phyloP scores from a whole-genome alignment of 1,140 invertebrate species.

The Rhizoglyphus robini region DNA sequence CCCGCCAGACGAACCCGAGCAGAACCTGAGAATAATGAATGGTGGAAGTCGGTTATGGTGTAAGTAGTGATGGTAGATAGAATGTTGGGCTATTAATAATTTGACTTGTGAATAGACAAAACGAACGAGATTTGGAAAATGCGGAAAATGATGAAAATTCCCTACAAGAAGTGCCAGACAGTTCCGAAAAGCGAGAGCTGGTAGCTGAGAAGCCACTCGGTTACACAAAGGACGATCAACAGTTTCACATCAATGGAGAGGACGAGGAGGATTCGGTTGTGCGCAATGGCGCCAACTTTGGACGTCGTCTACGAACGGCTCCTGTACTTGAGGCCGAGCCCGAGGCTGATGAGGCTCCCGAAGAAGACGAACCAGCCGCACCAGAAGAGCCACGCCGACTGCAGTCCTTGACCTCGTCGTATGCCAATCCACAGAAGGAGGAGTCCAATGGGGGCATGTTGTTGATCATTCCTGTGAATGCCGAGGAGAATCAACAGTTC shows the following conservation, averaged over 20 bases:
- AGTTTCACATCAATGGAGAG: neutral
- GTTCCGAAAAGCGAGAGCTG: neutral
- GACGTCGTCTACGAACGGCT: neutral
- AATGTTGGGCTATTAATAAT: neutral
- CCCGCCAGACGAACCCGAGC: neutral
- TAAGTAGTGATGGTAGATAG: neutral
- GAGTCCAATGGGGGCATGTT: too few species aligned
- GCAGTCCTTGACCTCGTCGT: neutral
- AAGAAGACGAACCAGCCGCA: neutral
- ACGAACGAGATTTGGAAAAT: neutral
- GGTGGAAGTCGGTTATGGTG: slow-evolving; percentile 8
- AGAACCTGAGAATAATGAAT: slow-evolving; percentile 1
- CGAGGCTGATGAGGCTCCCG: neutral
- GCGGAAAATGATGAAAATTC: neutral
- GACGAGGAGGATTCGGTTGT: neutral
- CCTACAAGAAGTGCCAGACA: neutral
- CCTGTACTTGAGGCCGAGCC: neutral
- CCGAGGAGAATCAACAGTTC: neutral
- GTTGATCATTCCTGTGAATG: neutral
- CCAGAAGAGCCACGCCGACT: neutral
- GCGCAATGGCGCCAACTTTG: neutral
- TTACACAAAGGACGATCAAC: slow-evolving; percentile 1
- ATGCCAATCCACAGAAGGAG: too few species aligned
- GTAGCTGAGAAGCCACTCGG: neutral
- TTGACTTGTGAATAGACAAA: neutral